phyloP scores from a whole-genome alignment of 1,140 invertebrate genomes.

The Muscidifurax raptorellus region DNA sequence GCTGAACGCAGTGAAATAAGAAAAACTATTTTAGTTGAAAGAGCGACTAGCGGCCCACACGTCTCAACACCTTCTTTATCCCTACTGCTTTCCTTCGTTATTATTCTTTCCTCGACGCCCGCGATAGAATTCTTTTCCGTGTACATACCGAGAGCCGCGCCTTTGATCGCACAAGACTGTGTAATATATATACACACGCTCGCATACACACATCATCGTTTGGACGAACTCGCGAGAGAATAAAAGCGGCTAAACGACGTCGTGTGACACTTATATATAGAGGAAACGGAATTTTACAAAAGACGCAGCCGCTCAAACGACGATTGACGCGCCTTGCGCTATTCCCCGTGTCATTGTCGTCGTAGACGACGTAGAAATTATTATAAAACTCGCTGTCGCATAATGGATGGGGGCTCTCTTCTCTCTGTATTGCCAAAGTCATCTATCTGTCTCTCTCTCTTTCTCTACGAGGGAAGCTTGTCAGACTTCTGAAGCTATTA shows the following conservation, averaged over 20 bases:
- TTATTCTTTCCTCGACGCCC: background rate
- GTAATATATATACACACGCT: background rate
- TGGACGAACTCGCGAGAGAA: background rate
- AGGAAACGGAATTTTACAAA: background rate
- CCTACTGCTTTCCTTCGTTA: background rate
- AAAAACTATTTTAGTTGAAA: too few relatives aligned
- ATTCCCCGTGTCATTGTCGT: background rate
- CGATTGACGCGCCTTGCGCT: background rate
- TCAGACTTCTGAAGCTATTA: background rate
- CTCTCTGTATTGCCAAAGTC: background rate
- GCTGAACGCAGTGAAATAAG: too few relatives aligned
- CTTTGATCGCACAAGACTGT: background rate
- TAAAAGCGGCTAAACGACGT: background rate
- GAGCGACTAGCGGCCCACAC: background rate
- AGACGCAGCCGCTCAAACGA: background rate
- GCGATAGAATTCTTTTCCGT: background rate
- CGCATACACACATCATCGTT: background rate
- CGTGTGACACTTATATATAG: too few relatives aligned
- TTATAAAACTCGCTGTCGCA: background rate
- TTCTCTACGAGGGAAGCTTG: too few relatives aligned
- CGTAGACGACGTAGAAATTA: background rate
- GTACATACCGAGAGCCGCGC: too few relatives aligned
- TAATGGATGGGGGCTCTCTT: background rate
- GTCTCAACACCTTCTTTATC: background rate
- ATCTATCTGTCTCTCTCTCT: background rate